Evolutionary conservation across 2,797 vertebrate genomes (phyloP), one percentile per base, ranked within the genome.

Genomic region (Anguilla obscura): DNA sequence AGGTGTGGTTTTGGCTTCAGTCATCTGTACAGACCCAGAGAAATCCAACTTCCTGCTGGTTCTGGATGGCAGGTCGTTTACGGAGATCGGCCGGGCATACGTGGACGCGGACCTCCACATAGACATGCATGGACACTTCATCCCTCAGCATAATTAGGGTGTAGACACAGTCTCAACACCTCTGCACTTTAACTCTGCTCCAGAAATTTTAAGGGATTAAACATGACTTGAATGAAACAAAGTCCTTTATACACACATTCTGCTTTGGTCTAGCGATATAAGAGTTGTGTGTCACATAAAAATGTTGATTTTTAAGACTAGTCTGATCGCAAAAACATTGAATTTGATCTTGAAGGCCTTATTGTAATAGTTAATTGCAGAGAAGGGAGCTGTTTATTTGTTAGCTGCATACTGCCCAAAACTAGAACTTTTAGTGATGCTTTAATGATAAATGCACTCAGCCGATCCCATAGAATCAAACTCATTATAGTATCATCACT

Each of bases 71-170:
- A 97, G 92, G 93, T 97, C 95, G 0, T 98, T 99, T 40, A 96
- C 95, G 88, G 98, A 99, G 92, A 83, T 98, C 2, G 97, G 96
- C n/a, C 95, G 97, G 0, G 98, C 97, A 0, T 92, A 87, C 0
- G 86, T 99, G 14, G 92, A 94, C 1, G 90, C 90, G 2, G 94
- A 96, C 16, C 88, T 99, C 86, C 94, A 96, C 48, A 92, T 96
- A 90, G 98, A 98, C 79, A 94, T 99, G 92, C 98, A 99, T 0
- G 98, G 98, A 14, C 50, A 96, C 24, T 99, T 99, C 87, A 96
- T 99, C 91, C 96, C 97, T 0, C 91, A 93, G 2, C 48, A 2
- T 74, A 91, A 92, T 66, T 93, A 92, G 87, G 21, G 24, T 9
- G 27, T 24, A 58, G 36, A 66, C 84, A 9, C 48, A 27, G 27